A percentile compares a stretch with the other conserved stretches of the same genome.
phyloP scores from a whole-genome alignment of 1,140 invertebrate genomes.

The Galleria mellonella region DNA sequence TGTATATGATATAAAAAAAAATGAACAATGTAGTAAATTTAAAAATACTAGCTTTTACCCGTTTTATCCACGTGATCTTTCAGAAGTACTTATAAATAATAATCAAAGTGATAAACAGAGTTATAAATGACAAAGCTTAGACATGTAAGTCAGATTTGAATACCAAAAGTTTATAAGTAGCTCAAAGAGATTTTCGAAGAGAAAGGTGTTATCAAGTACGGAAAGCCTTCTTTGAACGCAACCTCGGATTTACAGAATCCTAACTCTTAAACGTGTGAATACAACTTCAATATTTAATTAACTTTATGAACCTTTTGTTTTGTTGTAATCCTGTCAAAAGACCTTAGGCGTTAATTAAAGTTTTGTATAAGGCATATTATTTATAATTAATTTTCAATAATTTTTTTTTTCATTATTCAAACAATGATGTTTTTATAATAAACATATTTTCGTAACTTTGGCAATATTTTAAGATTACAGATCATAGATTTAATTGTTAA shows the following conservation, averaged over 20 bases:
- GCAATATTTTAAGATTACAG: too few relatives aligned
- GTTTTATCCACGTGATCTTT: too few relatives aligned
- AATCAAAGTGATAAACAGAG: not conserved
- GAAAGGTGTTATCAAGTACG: slow-evolving; percentile 21
- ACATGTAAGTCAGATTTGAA: slow-evolving; percentile 25
- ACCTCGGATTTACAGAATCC: slow-evolving; percentile 17
- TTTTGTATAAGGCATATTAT: not conserved
- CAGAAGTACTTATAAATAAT: too few relatives aligned
- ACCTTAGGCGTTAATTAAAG: too few relatives aligned
- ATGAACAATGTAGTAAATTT: not conserved
- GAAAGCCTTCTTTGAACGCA: slow-evolving; percentile 25
- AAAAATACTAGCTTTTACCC: too few relatives aligned
- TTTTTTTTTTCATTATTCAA: too few relatives aligned
- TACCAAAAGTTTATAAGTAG: slow-evolving; percentile 26
- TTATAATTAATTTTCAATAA: too few relatives aligned
- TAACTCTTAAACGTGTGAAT: slow-evolving; percentile 4
- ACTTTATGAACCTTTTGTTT: not conserved
- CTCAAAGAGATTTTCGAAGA: slow-evolving; percentile 27
- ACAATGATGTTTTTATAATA: too few relatives aligned
- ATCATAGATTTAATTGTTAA: too few relatives aligned
- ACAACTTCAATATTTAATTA: slow-evolving; percentile 5
- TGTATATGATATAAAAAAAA: not conserved
- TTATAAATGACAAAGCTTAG: slow-evolving; percentile 5
- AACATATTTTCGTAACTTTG: too few relatives aligned
- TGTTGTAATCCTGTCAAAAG: too few relatives aligned